Evolutionary conservation across 2,797 vertebrate genomes (phyloP).

Genomic region (Astyanax mexicanus): DNA sequence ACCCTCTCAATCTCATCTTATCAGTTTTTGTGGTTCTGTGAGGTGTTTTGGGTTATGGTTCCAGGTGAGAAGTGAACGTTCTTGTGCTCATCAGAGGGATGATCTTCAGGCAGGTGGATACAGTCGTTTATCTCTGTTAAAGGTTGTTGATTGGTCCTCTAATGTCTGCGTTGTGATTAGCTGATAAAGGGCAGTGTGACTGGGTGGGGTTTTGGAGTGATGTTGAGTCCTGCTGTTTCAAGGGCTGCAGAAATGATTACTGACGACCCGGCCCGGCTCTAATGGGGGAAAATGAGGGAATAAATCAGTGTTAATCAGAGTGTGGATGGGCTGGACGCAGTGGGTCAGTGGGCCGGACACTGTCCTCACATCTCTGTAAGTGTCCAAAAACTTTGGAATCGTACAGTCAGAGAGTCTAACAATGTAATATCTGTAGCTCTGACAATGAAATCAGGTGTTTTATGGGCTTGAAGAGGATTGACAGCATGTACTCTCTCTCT

Average conservation of each 20-base stretch:
- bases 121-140: neutral
- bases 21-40: too few species aligned
- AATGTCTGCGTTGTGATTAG: constrained; percentile 61
- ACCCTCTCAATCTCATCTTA: too few species aligned
- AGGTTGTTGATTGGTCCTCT: constrained; percentile 30
- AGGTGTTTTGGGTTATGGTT: too few species aligned
- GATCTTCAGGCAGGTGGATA: too few species aligned
- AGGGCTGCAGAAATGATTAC: constrained; percentile 16
- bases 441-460: too few species aligned
- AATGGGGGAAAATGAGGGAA: constrained; percentile 1
- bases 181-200: constrained; percentile 45
- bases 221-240: constrained; percentile 5
- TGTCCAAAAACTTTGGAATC: neutral
- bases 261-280: constrained; percentile 14
- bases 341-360: constrained; percentile 9
- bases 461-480: too few species aligned
- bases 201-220: constrained; percentile 52
- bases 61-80: too few species aligned
- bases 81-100: too few species aligned
- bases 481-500: too few species aligned
- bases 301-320: constrained; percentile 6
- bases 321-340: neutral
- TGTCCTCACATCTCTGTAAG: constrained; percentile 8
- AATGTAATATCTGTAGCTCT: neutral
- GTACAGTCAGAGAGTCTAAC: neutral